These are phyloP conservation scores for Stegastes partitus DNA, from an alignment of 2,113 vertebrate genomes.

Conservation along the genomic window DNA sequence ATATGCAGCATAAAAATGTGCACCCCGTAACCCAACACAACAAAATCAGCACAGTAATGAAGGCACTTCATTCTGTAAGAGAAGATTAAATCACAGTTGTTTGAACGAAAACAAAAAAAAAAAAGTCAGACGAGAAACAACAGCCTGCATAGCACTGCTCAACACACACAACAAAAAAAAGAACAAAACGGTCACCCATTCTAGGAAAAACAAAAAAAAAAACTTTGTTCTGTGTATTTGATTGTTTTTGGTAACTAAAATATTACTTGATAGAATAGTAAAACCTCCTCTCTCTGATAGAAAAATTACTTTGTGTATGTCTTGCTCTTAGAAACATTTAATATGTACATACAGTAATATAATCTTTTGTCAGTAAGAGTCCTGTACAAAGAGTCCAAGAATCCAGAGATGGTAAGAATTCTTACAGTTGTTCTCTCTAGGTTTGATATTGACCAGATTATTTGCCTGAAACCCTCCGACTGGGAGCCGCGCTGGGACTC, in stretches of 20 bases:
- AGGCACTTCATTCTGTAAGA: conserved; percentile 98
- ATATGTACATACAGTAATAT: conserved; percentile 78
- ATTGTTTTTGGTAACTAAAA: conserved; percentile 81
- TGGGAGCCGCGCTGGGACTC: conserved; percentile 1
- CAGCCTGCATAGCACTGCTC: conserved; percentile 85
- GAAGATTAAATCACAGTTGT: conserved; percentile 90
- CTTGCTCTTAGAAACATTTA: conserved; percentile 81
- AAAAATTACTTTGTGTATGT: conserved; percentile 85
- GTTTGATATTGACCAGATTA: conserved; percentile 12
- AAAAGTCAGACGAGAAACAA: conserved; percentile 64
- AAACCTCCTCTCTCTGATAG: conserved; percentile 81
- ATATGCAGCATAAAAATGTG: conserved; percentile 91
- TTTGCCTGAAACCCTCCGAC: conserved; percentile 42
- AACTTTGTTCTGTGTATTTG: conserved; percentile 31
- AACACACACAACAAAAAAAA: conserved; percentile 52
- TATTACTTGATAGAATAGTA: conserved; percentile 79
- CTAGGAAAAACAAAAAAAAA: conserved; percentile 33
- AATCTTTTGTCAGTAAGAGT: conserved; percentile 67
- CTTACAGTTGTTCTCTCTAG: conserved; percentile 23
- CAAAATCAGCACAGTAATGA: conserved; percentile 89
- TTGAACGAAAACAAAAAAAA: conserved; percentile 87
- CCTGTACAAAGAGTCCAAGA: conserved; percentile 70
- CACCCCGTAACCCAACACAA: conserved; percentile 87
- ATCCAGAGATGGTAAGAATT: conserved; percentile 54
- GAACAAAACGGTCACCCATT: conserved; percentile 44